A percentile compares a stretch with the other conserved stretches of the same genome.
phyloP scores from a whole-genome alignment of 2,888 invertebrate genomes.

The Eilema sororculum region DNA sequence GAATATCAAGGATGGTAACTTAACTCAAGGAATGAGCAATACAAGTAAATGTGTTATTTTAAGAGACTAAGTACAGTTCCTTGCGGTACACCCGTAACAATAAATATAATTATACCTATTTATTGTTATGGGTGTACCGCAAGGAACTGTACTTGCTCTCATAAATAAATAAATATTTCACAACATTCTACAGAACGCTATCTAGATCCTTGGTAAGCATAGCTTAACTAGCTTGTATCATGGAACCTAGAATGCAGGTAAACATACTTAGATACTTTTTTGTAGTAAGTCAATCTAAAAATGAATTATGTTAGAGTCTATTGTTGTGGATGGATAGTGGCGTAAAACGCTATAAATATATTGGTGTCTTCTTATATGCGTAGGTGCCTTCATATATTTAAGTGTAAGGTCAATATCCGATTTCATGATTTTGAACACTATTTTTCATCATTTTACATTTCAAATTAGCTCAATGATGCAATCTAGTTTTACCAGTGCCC shows the following conservation, averaged over 20 bases:
- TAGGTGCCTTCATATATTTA: too few relatives aligned
- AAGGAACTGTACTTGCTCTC: neutral
- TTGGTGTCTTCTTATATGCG: too few relatives aligned
- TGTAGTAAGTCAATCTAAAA: too few relatives aligned
- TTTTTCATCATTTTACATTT: neutral
- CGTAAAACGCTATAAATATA: neutral
- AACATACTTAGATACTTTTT: too few relatives aligned
- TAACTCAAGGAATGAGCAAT: neutral
- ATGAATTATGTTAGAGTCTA: too few relatives aligned
- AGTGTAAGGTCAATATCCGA: too few relatives aligned
- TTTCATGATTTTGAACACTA: too few relatives aligned
- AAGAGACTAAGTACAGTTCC: neutral
- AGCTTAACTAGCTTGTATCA: too few relatives aligned
- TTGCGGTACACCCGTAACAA: neutral
- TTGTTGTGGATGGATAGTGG: neutral
- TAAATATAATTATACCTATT: neutral
- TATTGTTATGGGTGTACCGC: neutral
- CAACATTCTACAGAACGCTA: too few relatives aligned
- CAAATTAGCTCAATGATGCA: neutral
- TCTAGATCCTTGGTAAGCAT: too few relatives aligned
- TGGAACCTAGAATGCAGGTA: too few relatives aligned
- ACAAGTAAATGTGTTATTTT: neutral
- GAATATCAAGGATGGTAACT: neutral
- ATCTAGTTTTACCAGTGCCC: neutral
- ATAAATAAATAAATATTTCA: too few relatives aligned